A percentile compares a stretch with the other conserved stretches of the same genome.
Evolutionary conservation across 2,797 vertebrate genomes (phyloP).

Genomic region (Glossophaga mutica): DNA sequence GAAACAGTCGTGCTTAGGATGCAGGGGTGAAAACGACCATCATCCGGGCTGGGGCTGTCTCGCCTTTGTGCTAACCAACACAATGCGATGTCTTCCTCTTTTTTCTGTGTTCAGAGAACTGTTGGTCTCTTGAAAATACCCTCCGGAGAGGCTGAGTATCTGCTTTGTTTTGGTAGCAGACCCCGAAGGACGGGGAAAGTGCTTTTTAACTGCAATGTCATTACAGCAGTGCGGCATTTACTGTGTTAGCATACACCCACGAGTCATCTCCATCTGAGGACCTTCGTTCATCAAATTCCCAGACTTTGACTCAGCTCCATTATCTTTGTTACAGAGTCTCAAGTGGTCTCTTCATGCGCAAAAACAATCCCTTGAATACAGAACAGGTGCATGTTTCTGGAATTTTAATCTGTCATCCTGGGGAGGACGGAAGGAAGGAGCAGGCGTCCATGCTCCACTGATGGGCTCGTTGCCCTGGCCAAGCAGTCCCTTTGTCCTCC

Average conservation of each 20-base stretch:
- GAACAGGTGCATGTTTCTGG: conserved; percentile 16
- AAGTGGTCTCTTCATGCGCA: background rate
- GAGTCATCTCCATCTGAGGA: background rate
- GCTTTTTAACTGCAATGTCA: background rate
- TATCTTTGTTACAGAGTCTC: background rate
- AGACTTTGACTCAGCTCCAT: conserved; percentile 36
- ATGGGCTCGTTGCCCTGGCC: background rate
- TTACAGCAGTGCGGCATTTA: background rate
- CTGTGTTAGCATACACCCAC: background rate
- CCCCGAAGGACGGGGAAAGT: background rate
- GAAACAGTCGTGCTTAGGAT: background rate
- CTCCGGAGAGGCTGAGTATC: background rate
- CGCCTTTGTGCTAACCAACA: background rate
- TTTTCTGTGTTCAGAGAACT: background rate
- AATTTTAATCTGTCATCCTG: background rate
- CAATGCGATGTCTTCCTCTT: background rate
- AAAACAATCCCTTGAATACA: background rate
- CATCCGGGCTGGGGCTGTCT: background rate
- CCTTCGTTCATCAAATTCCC: background rate
- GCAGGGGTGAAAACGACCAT: background rate
- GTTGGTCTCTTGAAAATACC: background rate
- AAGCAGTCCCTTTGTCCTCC: background rate
- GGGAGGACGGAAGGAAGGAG: background rate
- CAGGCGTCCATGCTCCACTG: background rate
- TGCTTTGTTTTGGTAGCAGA: background rate